Conservation (phyloP, 2,113 vertebrate genomes). For the Ammodramus savannarum region DNA sequence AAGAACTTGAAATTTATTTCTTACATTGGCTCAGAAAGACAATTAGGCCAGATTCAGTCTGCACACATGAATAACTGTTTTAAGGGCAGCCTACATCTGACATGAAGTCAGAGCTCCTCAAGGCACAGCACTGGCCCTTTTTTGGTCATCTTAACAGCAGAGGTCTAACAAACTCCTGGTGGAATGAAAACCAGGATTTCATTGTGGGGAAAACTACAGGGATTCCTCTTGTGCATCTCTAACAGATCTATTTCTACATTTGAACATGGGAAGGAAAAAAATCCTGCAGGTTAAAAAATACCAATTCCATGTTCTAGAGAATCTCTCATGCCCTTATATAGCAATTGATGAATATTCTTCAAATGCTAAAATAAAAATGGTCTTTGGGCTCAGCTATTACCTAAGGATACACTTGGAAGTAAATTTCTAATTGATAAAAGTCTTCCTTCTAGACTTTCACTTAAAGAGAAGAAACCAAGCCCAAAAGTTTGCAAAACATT, state of each 20-base stretch:
- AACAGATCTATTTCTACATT: neutral
- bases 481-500: neutral
- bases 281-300: neutral
- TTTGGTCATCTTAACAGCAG: constrained; percentile 2
- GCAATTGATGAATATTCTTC: neutral
- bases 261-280: neutral
- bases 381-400: neutral
- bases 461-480: neutral
- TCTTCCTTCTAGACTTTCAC: neutral
- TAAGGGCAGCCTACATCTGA: neutral
- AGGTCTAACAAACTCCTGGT: neutral
- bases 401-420: neutral
- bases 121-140: neutral
- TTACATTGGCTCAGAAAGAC: neutral
- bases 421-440: neutral
- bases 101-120: neutral
- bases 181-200: neutral
- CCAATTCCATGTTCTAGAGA: neutral
- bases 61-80: constrained; percentile 8
- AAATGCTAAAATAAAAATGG: neutral
- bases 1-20: neutral
- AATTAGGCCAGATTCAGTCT: neutral
- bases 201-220: neutral
- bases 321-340: neutral
- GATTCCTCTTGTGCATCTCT: neutral